Base-by-base conservation (phyloP, 2,888 invertebrate species). In the Andrena chrysosceles region DNA sequence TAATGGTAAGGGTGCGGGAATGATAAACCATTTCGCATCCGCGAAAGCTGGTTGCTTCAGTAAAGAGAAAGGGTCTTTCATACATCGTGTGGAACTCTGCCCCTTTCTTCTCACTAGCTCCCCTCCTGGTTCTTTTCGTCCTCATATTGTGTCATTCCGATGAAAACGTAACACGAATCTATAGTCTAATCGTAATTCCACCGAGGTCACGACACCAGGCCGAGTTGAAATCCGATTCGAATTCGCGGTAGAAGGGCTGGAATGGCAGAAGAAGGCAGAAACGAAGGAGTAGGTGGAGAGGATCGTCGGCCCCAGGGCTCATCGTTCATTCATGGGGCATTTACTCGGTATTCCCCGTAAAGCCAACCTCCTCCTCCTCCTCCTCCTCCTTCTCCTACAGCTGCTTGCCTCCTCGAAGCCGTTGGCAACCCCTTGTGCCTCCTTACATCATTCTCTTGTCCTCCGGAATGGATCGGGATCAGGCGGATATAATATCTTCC, bases 261-360 rank as follows among this genome's bases (percentile, higher is more conserved):
- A 42, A 60, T 33, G 35, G 69, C 31, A 49, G 62, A 83, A 80
- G 69, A 76, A 63, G 78, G 33, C 62, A 70, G 80, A 83, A 76
- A 70, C 31, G 81, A 68, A 80, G 59, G 56, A 42, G 75, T 56
- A 59, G 81, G 72, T 60, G 68, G 69, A 69, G 59, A 80, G 78
- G 81, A 80, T 80, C 80, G 85, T 85, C 82, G 84, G 85, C 92
- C 90, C 90, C 90, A 76, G 84, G 90, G 89, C 93, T 93, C 93
- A 93, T 93, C 93, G 93, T 92, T 93, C 93, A 93, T 93, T 93
- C 93, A 93, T 93, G 93, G 93, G 91, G 93, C 93, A 93, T 93
- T 93, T 93, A 92, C 93, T 92, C 91, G 90, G 90, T 90, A 92
- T 92, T 91, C 92, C 56, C 90, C 89, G 91, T 91, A 92, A 92